Evolutionary conservation across 1,140 invertebrate species (phyloP).

Genomic region (Camponotus vicinus): DNA sequence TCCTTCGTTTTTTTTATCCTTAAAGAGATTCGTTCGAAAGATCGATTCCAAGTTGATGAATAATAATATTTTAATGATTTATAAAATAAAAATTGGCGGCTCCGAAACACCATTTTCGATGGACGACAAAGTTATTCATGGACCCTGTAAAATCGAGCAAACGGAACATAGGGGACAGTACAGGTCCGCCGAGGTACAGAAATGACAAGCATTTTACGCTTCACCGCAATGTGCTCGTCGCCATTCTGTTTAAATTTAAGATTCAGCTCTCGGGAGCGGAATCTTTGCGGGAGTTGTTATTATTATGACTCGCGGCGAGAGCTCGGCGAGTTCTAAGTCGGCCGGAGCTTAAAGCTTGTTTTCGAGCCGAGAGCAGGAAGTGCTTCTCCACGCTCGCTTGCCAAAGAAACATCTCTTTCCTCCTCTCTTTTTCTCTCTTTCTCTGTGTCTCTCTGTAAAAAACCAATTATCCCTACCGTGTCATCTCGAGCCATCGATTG

Average conservation of each 20-base stretch:
- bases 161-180: neutral
- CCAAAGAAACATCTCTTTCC: conserved; percentile 27
- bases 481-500: conserved; percentile 45
- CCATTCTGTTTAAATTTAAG: conserved; percentile 72
- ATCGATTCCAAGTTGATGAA: neutral
- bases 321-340: conserved; percentile 47
- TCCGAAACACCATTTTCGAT: neutral
- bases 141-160: conserved; percentile 4
- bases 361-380: conserved; percentile 53
- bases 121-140: neutral
- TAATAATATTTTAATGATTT: neutral
- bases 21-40: neutral
- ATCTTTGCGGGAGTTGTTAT: conserved; percentile 68
- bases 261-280: conserved; percentile 67
- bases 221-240: conserved; percentile 11
- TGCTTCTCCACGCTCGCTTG: conserved; percentile 35
- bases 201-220: conserved; percentile 36
- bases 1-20: neutral
- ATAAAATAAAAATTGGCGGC: neutral
- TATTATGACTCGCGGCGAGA: conserved; percentile 69
- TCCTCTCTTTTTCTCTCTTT: neutral
- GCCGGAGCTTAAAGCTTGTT: conserved; percentile 55
- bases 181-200: neutral
- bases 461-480: conserved; percentile 60
- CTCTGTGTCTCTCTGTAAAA: conserved; percentile 41